Conservation (phyloP, 2,888 invertebrate genomes). For the Pandemis heparana region DNA sequence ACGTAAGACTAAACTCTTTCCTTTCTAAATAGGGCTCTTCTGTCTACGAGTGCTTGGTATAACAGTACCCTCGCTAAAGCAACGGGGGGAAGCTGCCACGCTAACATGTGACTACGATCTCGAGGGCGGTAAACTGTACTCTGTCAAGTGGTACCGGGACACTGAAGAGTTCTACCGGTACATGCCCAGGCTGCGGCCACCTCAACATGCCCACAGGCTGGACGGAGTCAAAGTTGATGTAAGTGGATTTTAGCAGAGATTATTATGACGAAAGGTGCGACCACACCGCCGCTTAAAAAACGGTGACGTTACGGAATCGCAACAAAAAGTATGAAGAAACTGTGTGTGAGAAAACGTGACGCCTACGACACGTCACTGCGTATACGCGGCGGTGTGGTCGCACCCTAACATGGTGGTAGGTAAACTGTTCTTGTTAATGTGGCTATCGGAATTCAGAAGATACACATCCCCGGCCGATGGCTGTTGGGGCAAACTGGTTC, state of each 20-base stretch:
- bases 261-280: not conserved
- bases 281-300: too few species aligned
- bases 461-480: too few species aligned
- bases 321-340: too few species aligned
- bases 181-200: constrained; percentile 87
- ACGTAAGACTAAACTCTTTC: not conserved
- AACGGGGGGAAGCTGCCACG: constrained; percentile 84
- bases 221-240: constrained; percentile 88
- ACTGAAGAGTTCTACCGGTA: constrained; percentile 89
- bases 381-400: too few species aligned
- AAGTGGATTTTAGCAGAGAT: constrained; percentile 58
- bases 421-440: too few species aligned
- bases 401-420: too few species aligned
- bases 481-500: too few species aligned
- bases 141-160: constrained; percentile 89
- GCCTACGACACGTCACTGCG: too few species aligned
- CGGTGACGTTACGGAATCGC: too few species aligned
- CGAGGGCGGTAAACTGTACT: constrained; percentile 87
- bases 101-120: constrained; percentile 87
- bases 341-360: too few species aligned
- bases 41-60: constrained; percentile 80
- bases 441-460: too few species aligned
- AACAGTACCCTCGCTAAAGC: constrained; percentile 85
- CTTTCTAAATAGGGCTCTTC: constrained; percentile 64
- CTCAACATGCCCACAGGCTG: constrained; percentile 86